Base-by-base conservation (phyloP, 2,113 vertebrate species). In the Oceanodroma tethys region DNA sequence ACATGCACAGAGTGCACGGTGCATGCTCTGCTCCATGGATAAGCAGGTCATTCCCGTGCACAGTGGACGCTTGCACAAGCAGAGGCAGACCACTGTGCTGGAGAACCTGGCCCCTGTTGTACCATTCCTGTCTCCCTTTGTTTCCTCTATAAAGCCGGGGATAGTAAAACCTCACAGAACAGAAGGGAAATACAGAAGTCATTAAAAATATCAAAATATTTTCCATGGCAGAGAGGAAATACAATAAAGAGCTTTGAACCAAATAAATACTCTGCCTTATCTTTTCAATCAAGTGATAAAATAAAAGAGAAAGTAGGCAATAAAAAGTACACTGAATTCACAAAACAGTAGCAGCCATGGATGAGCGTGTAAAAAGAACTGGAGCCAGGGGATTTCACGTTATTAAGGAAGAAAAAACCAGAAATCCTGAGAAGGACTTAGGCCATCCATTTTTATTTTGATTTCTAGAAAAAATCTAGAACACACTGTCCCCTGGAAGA, bases 381-480 rank as follows among this genome's bases (percentile, higher is more conserved):
- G n/a, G 47, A 91, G 29, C 25, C 42, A 56, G 29, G 36, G 45
- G 34, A 90, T 70, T 88, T 71, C n/a, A 96, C 27, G 55, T 84
- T 74, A 66, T 78, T 70, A 89, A 81, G 38, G 15, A 78, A 71
- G 11, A 50, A 82, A 79, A 68, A 89, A 7, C 0, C 1, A 20
- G 55, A 66, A 89, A 67, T 84, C 14, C n/a, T 78, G 9, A n/a
- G 19, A 58, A 81, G 23, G 10, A 78, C 47, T 23, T 26, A 56
- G 62, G 72, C 38, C n/a, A 93, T 55, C 34, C 70, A 71, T 84
- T 59, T 95, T 89, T n/a, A 86, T 89, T 92, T 55, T 84, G 32
- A 30, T 86, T 83, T 73, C 59, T 66, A 71, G 73, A 62, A 93
- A 53, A 86, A 47, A 15, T 27, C 32, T 74, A 32, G 55, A 91